Base-by-base conservation (phyloP, 1,140 invertebrate species). In the Ceratosolen fusciceps region DNA sequence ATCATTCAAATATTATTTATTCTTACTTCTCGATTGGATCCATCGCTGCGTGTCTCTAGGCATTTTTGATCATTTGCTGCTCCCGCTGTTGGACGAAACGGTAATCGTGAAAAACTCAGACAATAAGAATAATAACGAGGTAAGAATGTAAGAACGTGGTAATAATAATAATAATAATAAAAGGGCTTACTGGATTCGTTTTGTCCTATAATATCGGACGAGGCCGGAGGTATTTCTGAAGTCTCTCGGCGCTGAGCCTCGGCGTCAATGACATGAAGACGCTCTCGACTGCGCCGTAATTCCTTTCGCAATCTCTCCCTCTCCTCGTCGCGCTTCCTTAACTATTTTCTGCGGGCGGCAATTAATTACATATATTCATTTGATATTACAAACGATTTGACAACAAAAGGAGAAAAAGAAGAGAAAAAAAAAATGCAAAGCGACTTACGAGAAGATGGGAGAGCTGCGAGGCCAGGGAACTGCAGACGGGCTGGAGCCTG, bases 291-390 rank as follows among this genome's bases (percentile, higher is more conserved):
- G 83, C 92, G 91, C 79, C 94, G 93, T 80, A 96, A 88, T 87
- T 96, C 95, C 80, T 93, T 92, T 39, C 95, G 91, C 81, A 96
- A 88, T 75, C 92, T 92, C 82, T 95, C 94, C 62, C 94, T 90
- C 86, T 96, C 95, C 84, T 95, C 94, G 85, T 96, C 95, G 81
- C 93, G n/a, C 90, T 81, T 94, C 92, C 86, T 93, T 94, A 74
- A 95, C 92, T 79, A 94, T 92, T 87, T 93, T 93, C 95, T 96
- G 84, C 21, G 74, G 74, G 39, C 39, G 39, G 12, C 12, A n/a
- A n/a, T n/a, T n/a, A n/a, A n/a, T n/a, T n/a, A n/a, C n/a, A n/a
- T n/a, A n/a, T n/a, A n/a, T n/a, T n/a, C n/a, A n/a, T n/a, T n/a
- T n/a, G n/a, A n/a, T n/a, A n/a, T n/a, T n/a, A n/a, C n/a, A n/a